Conservation (phyloP, 2,888 invertebrate genomes). For the Lymantria dispar region DNA sequence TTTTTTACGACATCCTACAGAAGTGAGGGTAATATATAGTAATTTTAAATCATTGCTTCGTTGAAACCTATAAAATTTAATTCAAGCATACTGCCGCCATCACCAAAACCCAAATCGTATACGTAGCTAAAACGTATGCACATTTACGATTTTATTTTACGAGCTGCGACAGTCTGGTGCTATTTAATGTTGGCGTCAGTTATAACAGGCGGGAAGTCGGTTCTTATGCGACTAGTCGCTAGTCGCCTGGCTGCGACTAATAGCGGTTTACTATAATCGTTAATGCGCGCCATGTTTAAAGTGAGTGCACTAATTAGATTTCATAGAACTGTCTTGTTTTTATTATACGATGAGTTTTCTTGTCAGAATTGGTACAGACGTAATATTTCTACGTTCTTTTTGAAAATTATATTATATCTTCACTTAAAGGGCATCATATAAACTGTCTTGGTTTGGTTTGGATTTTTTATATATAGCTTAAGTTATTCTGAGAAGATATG, state of each 20-base stretch:
- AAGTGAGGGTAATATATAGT: too few species aligned
- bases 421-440: too few species aligned
- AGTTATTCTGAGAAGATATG: too few species aligned
- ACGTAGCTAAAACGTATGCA: constrained; percentile 20
- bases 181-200: constrained; percentile 28
- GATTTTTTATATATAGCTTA: too few species aligned
- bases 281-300: constrained; percentile 6
- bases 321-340: neutral
- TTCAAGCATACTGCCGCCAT: constrained; percentile 3
- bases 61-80: neutral
- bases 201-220: constrained; percentile 27
- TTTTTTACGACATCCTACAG: too few species aligned
- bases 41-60: neutral
- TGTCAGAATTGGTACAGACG: too few species aligned
- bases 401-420: too few species aligned
- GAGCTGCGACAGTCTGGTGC: constrained; percentile 29
- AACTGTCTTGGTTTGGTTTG: too few species aligned
- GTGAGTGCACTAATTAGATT: neutral
- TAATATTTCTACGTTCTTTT: too few species aligned
- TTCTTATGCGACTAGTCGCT: constrained; percentile 20
- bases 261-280: constrained; percentile 17
- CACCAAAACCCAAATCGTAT: constrained; percentile 12
- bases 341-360: neutral
- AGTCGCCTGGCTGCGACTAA: constrained; percentile 7
- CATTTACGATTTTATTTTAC: constrained; percentile 26